Conservation (phyloP, 2,113 vertebrate species). For the Malaclemys terrapin region DNA sequence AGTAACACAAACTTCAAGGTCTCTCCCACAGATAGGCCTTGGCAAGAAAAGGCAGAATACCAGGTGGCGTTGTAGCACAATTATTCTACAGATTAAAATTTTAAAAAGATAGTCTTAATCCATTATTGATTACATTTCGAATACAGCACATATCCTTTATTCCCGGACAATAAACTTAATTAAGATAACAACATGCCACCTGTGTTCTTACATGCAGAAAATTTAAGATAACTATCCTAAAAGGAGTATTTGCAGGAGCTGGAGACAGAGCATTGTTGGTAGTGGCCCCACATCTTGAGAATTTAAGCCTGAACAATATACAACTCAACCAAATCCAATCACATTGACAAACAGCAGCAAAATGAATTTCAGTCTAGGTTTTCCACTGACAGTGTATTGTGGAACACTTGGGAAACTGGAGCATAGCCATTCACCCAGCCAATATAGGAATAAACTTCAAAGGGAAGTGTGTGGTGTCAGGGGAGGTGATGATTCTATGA, state of each 20-base stretch:
- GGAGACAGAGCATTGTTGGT: neutral
- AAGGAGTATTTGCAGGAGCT: neutral
- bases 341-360: accelerated
- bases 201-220: neutral
- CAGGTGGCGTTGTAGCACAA: constrained; percentile 25
- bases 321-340: accelerated
- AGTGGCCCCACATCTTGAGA: neutral
- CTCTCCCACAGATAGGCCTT: constrained; percentile 33
- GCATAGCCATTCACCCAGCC: accelerated
- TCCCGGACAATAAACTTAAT: neutral
- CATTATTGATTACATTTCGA: neutral
- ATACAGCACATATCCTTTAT: neutral
- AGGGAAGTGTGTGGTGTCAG: neutral
- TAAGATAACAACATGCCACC: neutral
- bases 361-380: accelerated
- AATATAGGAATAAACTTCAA: neutral
- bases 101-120: neutral
- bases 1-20: neutral
- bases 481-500: neutral
- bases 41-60: constrained; percentile 35
- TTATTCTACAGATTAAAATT: neutral
- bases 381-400: accelerated
- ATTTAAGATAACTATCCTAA: accelerated
- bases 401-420: neutral
- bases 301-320: neutral